Evolutionary conservation across 2,113 vertebrate genomes (phyloP).

Genomic region (Fulica atra): DNA sequence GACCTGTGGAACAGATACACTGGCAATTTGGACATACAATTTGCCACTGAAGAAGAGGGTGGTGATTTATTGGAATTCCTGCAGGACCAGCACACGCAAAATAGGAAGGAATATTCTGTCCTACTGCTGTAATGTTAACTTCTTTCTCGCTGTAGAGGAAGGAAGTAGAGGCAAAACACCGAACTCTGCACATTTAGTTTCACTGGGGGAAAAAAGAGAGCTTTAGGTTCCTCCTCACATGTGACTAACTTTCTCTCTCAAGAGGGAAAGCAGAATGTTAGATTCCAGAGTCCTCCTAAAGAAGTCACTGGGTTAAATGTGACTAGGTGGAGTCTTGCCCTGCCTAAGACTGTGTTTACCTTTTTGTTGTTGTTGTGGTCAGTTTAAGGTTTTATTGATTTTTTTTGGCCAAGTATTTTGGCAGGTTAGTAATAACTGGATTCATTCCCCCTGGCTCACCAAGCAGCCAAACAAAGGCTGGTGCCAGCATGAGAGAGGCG

Average conservation of each 20-base stretch:
- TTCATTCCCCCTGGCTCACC: background rate
- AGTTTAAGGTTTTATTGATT: background rate
- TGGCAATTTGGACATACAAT: fast-evolving
- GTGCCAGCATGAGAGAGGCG: background rate
- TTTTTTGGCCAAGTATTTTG: background rate
- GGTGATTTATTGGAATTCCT: background rate
- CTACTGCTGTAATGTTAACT: background rate
- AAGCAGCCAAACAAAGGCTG: background rate
- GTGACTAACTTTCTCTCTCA: background rate
- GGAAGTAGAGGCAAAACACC: background rate
- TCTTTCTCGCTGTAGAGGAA: background rate
- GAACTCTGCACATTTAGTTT: background rate
- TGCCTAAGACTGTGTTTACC: background rate
- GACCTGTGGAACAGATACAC: background rate
- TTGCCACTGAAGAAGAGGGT: background rate
- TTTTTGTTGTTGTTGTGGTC: background rate
- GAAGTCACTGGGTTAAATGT: background rate
- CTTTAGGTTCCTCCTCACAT: background rate
- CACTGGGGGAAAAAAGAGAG: background rate
- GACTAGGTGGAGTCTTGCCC: background rate
- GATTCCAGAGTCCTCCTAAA: background rate
- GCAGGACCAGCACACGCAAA: background rate
- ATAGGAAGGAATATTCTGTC: background rate
- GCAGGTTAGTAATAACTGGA: background rate
- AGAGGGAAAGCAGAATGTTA: background rate